phyloP scores from a whole-genome alignment of 2,888 invertebrate species.

The Anoplius nigerrimus region DNA sequence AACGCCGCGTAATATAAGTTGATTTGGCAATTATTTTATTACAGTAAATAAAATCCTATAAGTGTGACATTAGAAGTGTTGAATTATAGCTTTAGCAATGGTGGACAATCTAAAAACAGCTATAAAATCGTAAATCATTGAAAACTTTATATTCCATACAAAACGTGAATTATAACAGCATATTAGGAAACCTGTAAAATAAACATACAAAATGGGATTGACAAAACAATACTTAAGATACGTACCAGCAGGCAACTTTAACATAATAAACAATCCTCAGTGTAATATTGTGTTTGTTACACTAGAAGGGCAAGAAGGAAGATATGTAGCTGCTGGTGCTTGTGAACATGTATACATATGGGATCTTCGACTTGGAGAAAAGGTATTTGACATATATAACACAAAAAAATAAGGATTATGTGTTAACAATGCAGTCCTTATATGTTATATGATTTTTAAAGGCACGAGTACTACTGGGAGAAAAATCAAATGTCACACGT shows the following conservation, averaged over 20 bases:
- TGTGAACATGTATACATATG: constrained; percentile 96
- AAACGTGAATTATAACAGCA: too few species aligned
- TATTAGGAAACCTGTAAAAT: too few species aligned
- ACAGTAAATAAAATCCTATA: too few species aligned
- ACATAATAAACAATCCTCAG: constrained; percentile 87
- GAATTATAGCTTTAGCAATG: too few species aligned
- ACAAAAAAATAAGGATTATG: constrained; percentile 10
- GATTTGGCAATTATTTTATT: background rate
- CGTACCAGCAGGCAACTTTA: constrained; percentile 88
- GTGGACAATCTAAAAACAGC: too few species aligned
- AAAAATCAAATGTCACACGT: constrained; percentile 86
- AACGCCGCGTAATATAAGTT: background rate
- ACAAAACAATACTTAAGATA: constrained; percentile 97
- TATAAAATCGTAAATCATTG: too few species aligned
- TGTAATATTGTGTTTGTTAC: constrained; percentile 89
- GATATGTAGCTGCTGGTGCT: constrained; percentile 93
- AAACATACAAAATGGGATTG: constrained; percentile 82
- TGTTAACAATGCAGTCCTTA: background rate
- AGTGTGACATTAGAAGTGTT: too few species aligned
- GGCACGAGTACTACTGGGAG: constrained; percentile 87
- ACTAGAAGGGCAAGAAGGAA: constrained; percentile 85
- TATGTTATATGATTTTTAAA: constrained; percentile 74
- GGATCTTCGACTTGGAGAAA: constrained; percentile 92
- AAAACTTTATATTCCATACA: too few species aligned
- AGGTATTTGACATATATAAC: constrained; percentile 75